Conservation (phyloP, 1,140 invertebrate species). For the Anoplophora glabripennis region DNA sequence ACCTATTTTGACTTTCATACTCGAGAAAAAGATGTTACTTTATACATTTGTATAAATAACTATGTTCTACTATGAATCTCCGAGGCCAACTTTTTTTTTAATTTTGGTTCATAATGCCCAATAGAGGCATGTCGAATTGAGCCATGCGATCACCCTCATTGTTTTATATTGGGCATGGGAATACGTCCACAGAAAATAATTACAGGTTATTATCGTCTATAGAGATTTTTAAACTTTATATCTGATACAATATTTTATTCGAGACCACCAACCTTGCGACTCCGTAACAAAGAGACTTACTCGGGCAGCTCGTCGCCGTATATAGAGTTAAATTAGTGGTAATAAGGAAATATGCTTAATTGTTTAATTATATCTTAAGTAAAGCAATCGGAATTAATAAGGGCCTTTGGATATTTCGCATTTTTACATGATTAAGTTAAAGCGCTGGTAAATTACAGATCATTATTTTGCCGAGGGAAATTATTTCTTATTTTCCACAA, state of each 20-base stretch:
- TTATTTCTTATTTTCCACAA: too few relatives aligned
- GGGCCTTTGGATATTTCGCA: too few relatives aligned
- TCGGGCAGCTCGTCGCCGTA: slow-evolving; percentile 8
- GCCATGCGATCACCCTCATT: slow-evolving; percentile 22
- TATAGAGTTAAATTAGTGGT: slow-evolving; percentile 8
- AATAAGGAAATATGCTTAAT: slow-evolving; percentile 14
- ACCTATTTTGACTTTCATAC: too few relatives aligned
- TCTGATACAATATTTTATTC: slow-evolving; percentile 37
- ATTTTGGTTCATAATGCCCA: too few relatives aligned
- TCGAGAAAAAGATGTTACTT: too few relatives aligned
- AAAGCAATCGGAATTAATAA: neutral
- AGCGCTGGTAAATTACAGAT: too few relatives aligned
- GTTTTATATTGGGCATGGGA: slow-evolving; percentile 33
- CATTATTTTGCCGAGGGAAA: too few relatives aligned
- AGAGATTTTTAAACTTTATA: slow-evolving; percentile 30
- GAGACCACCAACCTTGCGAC: slow-evolving; percentile 32
- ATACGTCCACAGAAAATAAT: slow-evolving; percentile 35
- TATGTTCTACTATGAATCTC: too few relatives aligned
- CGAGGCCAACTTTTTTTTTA: too few relatives aligned
- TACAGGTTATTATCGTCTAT: slow-evolving; percentile 34
- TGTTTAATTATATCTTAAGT: slow-evolving; percentile 7
- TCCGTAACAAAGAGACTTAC: slow-evolving; percentile 14
- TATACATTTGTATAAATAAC: too few relatives aligned
- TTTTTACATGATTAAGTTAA: too few relatives aligned
- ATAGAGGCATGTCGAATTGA: too few relatives aligned